Conservation (phyloP, 2,888 invertebrate species). For the Lithosia quadra region DNA sequence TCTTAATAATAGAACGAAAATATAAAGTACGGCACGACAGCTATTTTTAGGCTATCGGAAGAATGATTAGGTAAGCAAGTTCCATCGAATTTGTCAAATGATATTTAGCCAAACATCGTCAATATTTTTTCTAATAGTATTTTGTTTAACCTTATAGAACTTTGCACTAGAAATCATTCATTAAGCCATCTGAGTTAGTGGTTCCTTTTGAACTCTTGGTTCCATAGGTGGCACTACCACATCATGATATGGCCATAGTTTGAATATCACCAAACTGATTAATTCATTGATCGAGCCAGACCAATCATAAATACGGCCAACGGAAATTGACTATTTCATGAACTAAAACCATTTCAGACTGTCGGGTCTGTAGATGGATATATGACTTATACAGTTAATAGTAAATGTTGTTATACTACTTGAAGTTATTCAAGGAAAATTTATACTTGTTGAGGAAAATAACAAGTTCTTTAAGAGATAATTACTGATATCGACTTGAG, state of each 20-base stretch:
- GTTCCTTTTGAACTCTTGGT: no score
- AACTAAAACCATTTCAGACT: no score
- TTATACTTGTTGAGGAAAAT: constrained; percentile 1
- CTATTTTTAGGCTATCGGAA: background rate
- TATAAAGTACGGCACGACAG: background rate
- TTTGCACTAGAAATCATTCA: no score
- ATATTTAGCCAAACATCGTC: background rate
- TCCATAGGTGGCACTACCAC: no score
- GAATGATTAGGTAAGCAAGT: background rate
- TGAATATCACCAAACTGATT: no score
- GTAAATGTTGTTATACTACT: background rate
- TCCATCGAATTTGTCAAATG: background rate
- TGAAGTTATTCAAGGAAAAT: constrained; percentile 3
- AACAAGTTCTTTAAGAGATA: constrained; percentile 5
- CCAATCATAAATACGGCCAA: no score
- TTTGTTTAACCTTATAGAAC: no score
- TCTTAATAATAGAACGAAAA: constrained; percentile 41
- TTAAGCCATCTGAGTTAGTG: no score
- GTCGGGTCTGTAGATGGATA: background rate
- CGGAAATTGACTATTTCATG: no score
- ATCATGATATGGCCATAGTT: no score
- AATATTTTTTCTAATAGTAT: no score
- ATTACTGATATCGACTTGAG: background rate
- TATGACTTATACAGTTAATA: background rate
- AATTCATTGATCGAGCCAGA: no score